Conservation (phyloP, 35 echinoderm and acorn worm genomes). For the Apostichopus californicus region DNA sequence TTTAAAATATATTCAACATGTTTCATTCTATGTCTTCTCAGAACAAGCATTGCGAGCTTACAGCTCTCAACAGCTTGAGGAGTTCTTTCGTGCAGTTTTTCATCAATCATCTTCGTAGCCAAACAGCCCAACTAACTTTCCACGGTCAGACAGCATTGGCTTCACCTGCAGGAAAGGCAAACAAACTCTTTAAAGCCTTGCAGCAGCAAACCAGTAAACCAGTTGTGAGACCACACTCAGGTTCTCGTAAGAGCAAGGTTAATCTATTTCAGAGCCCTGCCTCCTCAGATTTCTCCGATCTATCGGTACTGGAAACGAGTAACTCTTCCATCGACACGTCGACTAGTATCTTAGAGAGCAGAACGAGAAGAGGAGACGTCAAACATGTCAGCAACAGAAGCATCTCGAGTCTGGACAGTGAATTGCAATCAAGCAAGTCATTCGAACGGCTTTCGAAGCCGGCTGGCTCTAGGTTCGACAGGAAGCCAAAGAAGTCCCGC, state of each 20-base stretch:
- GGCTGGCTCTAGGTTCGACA: not conserved
- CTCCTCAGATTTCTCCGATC: conserved; percentile 27
- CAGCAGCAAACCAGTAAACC: conserved; percentile 18
- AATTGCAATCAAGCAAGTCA: not conserved
- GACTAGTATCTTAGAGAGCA: not conserved
- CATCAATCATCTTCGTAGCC: conserved; percentile 37
- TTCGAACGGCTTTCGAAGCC: not conserved
- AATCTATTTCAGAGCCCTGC: conserved; percentile 35
- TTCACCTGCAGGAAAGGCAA: conserved; percentile 29
- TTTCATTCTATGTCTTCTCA: not conserved
- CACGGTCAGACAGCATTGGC: conserved; percentile 32
- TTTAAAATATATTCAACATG: no score
- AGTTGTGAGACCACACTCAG: not conserved
- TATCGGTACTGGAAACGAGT: conserved; percentile 30
- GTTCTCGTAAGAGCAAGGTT: not conserved
- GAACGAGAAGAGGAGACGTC: not conserved
- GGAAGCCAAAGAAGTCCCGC: not conserved
- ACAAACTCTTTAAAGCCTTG: conserved; percentile 6
- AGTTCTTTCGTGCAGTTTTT: conserved; percentile 25
- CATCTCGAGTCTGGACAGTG: conserved; percentile 3
- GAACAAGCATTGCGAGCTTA: not conserved
- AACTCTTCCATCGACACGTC: conserved; percentile 21
- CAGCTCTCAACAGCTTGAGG: not conserved
- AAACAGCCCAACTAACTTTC: conserved; percentile 20
- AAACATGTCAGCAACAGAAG: not conserved